These are phyloP conservation scores for Mamestra brassicae DNA, from an alignment of 2,888 invertebrate species.

Conservation along the genomic window DNA sequence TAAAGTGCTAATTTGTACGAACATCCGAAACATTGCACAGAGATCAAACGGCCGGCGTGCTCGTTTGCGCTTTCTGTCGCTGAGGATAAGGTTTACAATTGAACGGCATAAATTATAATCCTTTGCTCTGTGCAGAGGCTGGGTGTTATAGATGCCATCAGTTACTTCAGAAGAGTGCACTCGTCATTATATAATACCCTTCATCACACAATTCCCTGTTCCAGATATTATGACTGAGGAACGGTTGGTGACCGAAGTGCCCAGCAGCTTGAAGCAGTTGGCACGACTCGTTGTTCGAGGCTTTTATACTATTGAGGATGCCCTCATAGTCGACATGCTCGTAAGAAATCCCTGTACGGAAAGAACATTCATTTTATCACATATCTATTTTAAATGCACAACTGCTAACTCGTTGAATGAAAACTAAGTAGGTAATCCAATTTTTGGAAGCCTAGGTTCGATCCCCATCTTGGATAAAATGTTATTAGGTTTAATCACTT, in stretches of 20 bases:
- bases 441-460: background rate
- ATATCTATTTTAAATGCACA: background rate
- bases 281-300: conserved; percentile 97
- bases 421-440: background rate
- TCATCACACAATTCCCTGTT: conserved; percentile 19
- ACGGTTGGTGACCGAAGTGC: conserved; percentile 96
- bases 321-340: conserved; percentile 98
- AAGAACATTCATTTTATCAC: background rate
- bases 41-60: background rate
- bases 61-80: background rate
- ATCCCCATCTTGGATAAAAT: background rate
- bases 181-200: background rate
- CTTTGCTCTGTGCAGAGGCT: background rate
- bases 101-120: background rate
- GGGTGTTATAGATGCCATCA: background rate
- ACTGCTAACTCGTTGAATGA: background rate
- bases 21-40: background rate
- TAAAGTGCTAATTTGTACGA: background rate
- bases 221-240: conserved; percentile 92
- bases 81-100: conserved; percentile 14
- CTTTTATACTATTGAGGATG: conserved; percentile 98
- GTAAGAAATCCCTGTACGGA: conserved; percentile 97
- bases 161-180: background rate
- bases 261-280: conserved; percentile 97
- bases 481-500: too few relatives aligned